These are phyloP conservation scores for Plotosus lineatus DNA, from an alignment of 2,113 vertebrate genomes.

Conservation along the genomic window DNA sequence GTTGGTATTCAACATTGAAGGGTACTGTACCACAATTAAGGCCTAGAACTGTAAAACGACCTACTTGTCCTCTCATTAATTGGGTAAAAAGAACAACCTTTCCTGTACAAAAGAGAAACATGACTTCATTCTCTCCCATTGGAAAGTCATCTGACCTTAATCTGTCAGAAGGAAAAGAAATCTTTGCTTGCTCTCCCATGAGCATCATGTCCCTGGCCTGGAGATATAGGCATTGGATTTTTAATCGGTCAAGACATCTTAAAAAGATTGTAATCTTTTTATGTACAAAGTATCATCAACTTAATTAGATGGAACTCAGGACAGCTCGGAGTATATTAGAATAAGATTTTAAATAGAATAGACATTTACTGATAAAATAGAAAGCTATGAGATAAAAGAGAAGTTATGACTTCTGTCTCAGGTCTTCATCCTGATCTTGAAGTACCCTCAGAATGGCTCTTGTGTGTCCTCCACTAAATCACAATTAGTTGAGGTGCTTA, in stretches of 20 bases:
- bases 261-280: constrained; percentile 40
- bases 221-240: constrained; percentile 45
- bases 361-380: constrained; percentile 21
- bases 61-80: constrained; percentile 57
- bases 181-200: constrained; percentile 38
- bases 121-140: constrained; percentile 49
- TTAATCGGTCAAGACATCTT: constrained; percentile 37
- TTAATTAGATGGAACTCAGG: constrained; percentile 37
- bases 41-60: constrained; percentile 49
- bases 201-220: constrained; percentile 42
- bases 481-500: neutral
- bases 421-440: neutral
- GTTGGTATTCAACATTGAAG: no score
- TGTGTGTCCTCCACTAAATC: neutral
- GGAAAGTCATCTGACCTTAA: constrained; percentile 57
- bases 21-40: constrained; percentile 4
- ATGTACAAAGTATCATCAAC: constrained; percentile 41
- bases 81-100: constrained; percentile 53
- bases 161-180: constrained; percentile 57
- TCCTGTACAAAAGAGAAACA: constrained; percentile 47
- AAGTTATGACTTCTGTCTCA: neutral
- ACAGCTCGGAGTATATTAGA: constrained; percentile 15
- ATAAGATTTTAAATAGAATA: constrained; percentile 31
- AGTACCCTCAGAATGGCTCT: neutral
- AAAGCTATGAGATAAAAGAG: constrained; percentile 6